A percentile compares a stretch with the other conserved stretches of the same genome.
Conservation (phyloP, 2,113 vertebrate genomes). For the Brienomyrus brachyistius region DNA sequence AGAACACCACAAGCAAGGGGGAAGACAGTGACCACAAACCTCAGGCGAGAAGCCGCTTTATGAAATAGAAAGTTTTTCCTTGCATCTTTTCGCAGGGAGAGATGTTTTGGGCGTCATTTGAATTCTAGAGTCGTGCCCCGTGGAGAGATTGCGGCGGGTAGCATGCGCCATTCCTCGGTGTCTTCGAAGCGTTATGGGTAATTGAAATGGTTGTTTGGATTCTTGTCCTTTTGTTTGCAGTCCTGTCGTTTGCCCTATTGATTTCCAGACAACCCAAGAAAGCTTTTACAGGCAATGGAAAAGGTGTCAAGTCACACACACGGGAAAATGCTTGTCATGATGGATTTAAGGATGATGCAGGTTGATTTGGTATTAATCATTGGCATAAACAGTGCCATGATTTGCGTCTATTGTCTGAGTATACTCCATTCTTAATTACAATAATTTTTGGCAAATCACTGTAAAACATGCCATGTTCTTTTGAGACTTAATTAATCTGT, state of each 20-base stretch:
- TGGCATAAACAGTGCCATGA: background rate
- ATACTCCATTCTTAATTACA: background rate
- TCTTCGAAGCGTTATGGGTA: background rate
- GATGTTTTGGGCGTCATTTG: background rate
- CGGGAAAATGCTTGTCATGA: background rate
- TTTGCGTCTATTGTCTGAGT: background rate
- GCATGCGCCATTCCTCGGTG: background rate
- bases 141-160: background rate
- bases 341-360: background rate
- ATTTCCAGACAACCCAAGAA: background rate
- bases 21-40: background rate
- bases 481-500: background rate
- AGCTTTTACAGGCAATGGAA: background rate
- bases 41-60: background rate
- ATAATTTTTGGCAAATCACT: background rate
- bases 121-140: background rate
- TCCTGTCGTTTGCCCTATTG: background rate
- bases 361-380: background rate
- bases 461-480: background rate
- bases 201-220: background rate
- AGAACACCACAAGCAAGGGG: slow-evolving; percentile 23
- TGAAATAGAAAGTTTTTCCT: background rate
- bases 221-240: background rate
- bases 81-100: background rate
- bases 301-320: background rate